Percentiles rank a stretch among this genome's conserved stretches.
These are phyloP conservation scores for Cryptophagus acutangulus DNA, from an alignment of 2,888 invertebrate species.

Conservation along the genomic window DNA sequence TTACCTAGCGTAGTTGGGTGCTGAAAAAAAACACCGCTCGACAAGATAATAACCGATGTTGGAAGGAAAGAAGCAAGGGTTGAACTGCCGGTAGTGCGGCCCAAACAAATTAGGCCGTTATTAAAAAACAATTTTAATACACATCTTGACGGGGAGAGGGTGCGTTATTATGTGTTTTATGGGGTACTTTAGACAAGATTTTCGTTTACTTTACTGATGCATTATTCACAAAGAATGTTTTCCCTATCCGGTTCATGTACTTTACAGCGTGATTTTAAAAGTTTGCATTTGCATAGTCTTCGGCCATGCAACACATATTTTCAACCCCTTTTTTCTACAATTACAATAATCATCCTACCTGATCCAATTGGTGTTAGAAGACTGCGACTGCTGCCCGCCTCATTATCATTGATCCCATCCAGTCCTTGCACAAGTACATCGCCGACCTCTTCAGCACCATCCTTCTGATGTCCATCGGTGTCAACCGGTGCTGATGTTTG, in stretches of 20 bases:
- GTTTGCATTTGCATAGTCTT: slow-evolving; percentile 35
- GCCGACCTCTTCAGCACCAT: slow-evolving; percentile 28
- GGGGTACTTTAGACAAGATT: slow-evolving; percentile 29
- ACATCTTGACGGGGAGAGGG: not conserved
- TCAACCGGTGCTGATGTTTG: slow-evolving; percentile 39
- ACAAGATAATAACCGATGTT: slow-evolving; percentile 35
- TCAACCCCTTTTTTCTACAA: not conserved
- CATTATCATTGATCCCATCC: slow-evolving; percentile 39
- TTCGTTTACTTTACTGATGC: slow-evolving; percentile 31
- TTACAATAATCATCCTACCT: slow-evolving; percentile 32
- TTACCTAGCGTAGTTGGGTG: slow-evolving; percentile 6
- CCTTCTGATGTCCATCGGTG: slow-evolving; percentile 23
- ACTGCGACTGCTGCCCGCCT: slow-evolving; percentile 31
- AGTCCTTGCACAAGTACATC: slow-evolving; percentile 38
- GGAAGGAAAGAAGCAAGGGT: slow-evolving; percentile 10
- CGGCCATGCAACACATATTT: slow-evolving; percentile 25
- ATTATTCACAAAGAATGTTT: slow-evolving; percentile 16
- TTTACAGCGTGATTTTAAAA: slow-evolving; percentile 36
- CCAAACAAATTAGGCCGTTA: slow-evolving; percentile 2
- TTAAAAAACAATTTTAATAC: slow-evolving; percentile 6
- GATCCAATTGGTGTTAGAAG: slow-evolving; percentile 42
- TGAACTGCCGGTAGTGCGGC: not conserved
- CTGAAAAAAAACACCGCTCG: slow-evolving; percentile 19
- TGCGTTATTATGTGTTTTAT: slow-evolving; percentile 20
- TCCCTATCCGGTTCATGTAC: slow-evolving; percentile 30